Percentiles rank a stretch among this genome's conserved stretches.
phyloP scores from a whole-genome alignment of 1,140 invertebrate species.

The Phortica variegata region DNA sequence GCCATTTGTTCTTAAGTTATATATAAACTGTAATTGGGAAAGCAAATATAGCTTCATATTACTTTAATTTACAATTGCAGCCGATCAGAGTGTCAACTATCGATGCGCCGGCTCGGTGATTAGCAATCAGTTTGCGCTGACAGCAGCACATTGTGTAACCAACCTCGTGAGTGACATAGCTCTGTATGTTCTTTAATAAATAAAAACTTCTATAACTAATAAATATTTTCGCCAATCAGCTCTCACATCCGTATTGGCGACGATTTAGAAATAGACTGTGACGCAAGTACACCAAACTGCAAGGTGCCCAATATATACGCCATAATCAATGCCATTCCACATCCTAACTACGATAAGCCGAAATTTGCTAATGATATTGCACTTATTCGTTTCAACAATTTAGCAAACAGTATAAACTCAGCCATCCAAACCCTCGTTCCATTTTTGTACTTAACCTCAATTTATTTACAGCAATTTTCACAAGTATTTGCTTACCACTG shows the following conservation, averaged over 20 bases:
- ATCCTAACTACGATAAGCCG: conserved; percentile 63
- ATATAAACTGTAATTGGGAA: too few relatives aligned
- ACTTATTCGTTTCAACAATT: conserved; percentile 59
- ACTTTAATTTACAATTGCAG: conserved; percentile 51
- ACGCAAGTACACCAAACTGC: conserved; percentile 59
- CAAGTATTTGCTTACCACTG: conserved; percentile 60
- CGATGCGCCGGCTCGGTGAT: conserved; percentile 69
- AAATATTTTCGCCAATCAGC: conserved; percentile 43
- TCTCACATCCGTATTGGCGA: conserved; percentile 64
- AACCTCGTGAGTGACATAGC: conserved; percentile 56
- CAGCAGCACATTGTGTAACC: conserved; percentile 68
- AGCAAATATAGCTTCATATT: too few relatives aligned
- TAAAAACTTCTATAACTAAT: conserved; percentile 3
- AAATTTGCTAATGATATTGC: conserved; percentile 68
- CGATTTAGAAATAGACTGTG: conserved; percentile 60
- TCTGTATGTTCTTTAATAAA: conserved; percentile 58
- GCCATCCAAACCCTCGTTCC: not conserved
- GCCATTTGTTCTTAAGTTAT: too few relatives aligned
- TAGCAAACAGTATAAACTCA: conserved; percentile 20
- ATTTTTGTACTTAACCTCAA: not conserved
- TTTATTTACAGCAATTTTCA: conserved; percentile 40
- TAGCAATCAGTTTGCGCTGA: conserved; percentile 63
- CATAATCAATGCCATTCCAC: conserved; percentile 57
- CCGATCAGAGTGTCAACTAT: conserved; percentile 59
- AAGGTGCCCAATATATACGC: conserved; percentile 61